Evolutionary conservation across 2,113 vertebrate genomes (phyloP).

Genomic region (Tretioscincus oriximinensis): DNA sequence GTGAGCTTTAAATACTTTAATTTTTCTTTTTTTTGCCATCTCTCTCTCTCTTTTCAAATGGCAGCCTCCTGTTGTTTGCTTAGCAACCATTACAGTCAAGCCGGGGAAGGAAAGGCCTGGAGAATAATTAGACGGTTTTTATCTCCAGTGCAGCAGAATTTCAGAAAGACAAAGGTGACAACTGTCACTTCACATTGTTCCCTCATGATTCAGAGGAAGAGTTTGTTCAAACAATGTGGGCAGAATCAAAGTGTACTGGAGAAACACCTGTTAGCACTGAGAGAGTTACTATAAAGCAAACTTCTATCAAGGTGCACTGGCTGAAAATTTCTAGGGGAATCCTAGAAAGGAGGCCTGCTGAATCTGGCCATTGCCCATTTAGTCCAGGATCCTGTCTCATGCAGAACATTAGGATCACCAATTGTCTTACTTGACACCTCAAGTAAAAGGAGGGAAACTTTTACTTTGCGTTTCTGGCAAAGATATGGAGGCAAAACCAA

Average conservation of each 20-base stretch:
- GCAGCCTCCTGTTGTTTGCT: not conserved
- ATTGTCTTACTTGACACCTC: too few relatives aligned
- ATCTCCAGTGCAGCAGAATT: conserved; percentile 5
- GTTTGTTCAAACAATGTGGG: not conserved
- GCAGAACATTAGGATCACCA: too few relatives aligned
- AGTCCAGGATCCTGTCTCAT: too few relatives aligned
- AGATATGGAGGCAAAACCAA: too few relatives aligned
- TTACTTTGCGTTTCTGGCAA: too few relatives aligned
- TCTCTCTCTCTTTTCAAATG: not conserved
- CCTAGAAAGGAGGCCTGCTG: too few relatives aligned
- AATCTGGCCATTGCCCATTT: too few relatives aligned
- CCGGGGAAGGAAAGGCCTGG: not conserved
- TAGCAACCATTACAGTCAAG: not conserved
- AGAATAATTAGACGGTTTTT: conserved; percentile 8
- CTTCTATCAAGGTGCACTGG: not conserved
- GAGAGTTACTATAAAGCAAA: too few relatives aligned
- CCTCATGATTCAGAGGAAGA: not conserved
- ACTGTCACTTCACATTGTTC: not conserved
- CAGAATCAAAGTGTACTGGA: not conserved
- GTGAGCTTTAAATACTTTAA: conserved; percentile 3
- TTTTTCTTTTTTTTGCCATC: not conserved
- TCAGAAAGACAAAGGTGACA: not conserved
- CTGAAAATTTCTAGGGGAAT: too few relatives aligned
- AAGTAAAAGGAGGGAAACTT: too few relatives aligned
- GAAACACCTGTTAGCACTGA: not conserved